phyloP scores from a whole-genome alignment of 2,888 invertebrate genomes.

The Protodeltote pygarga region DNA sequence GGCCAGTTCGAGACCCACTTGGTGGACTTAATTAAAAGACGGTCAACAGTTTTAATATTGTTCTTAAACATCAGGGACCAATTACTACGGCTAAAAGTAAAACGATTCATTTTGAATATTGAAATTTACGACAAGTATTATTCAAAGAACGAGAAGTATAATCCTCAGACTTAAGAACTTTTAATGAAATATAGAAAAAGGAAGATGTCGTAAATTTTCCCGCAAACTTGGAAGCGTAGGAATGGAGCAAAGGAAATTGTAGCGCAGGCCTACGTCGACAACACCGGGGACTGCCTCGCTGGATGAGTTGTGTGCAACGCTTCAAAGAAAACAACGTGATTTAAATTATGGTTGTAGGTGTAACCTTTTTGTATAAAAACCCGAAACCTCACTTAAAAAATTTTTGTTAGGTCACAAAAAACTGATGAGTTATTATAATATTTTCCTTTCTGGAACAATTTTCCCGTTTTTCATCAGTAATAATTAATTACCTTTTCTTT shows the following conservation, averaged over 20 bases:
- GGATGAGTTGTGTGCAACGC: conserved; percentile 38
- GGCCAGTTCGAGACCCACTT: conserved; percentile 14
- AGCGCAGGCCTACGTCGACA: conserved; percentile 29
- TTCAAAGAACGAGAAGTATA: conserved; percentile 56
- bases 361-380: conserved; percentile 11
- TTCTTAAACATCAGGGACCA: conserved; percentile 41
- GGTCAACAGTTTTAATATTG: conserved; percentile 40
- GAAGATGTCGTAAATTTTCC: conserved; percentile 60
- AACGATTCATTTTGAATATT: conserved; percentile 49
- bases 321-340: conserved; percentile 21
- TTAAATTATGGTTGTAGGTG: conserved; percentile 26
- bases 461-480: conserved; percentile 27
- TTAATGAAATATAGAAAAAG: conserved; percentile 67
- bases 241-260: conserved; percentile 41
- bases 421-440: too few species aligned
- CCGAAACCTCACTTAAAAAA: neutral
- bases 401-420: conserved; percentile 1
- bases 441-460: conserved; percentile 17
- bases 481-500: too few species aligned
- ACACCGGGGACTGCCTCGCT: conserved; percentile 15
- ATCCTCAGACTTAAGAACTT: conserved; percentile 62
- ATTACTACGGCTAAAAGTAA: conserved; percentile 46
- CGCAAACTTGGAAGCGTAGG: conserved; percentile 51
- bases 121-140: conserved; percentile 56
- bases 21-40: conserved; percentile 40